Percentiles rank a stretch among this genome's conserved stretches.
phyloP scores from a whole-genome alignment of 1,140 invertebrate genomes.

The Drosophila novamexicana region DNA sequence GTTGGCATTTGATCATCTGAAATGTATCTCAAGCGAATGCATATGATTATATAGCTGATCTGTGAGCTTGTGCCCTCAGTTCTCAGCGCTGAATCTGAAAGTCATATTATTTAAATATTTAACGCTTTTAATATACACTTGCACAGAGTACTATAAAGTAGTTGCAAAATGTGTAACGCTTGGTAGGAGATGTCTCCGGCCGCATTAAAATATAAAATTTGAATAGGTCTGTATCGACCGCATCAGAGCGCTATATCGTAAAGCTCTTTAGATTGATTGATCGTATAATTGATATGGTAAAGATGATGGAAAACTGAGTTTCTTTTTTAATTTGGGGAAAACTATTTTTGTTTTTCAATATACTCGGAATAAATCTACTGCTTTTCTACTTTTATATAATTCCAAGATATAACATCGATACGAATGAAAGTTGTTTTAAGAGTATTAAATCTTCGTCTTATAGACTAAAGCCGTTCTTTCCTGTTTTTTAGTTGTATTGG shows the following conservation, averaged over 20 bases:
- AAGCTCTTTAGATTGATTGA: too few species aligned
- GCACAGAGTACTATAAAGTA: background rate
- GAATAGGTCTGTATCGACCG: too few species aligned
- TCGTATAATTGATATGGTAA: too few species aligned
- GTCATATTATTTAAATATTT: conserved; percentile 31
- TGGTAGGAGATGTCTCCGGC: background rate
- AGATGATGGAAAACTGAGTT: too few species aligned
- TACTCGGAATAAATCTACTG: too few species aligned
- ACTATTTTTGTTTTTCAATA: too few species aligned
- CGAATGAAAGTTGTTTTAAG: background rate
- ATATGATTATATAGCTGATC: conserved; percentile 17
- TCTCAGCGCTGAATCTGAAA: conserved; percentile 6
- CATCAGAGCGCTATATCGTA: too few species aligned
- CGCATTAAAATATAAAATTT: too few species aligned
- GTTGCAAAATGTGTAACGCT: background rate
- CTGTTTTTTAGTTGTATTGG: background rate
- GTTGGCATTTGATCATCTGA: conserved; percentile 28
- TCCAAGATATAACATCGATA: too few species aligned
- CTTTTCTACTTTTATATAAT: too few species aligned
- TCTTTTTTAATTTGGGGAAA: too few species aligned
- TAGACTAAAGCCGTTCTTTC: background rate
- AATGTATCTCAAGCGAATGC: background rate
- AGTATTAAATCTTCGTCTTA: background rate
- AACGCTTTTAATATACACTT: background rate
- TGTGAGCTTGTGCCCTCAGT: background rate